phyloP scores from a whole-genome alignment of 2,888 invertebrate species.

The Drosophila helvetica region DNA sequence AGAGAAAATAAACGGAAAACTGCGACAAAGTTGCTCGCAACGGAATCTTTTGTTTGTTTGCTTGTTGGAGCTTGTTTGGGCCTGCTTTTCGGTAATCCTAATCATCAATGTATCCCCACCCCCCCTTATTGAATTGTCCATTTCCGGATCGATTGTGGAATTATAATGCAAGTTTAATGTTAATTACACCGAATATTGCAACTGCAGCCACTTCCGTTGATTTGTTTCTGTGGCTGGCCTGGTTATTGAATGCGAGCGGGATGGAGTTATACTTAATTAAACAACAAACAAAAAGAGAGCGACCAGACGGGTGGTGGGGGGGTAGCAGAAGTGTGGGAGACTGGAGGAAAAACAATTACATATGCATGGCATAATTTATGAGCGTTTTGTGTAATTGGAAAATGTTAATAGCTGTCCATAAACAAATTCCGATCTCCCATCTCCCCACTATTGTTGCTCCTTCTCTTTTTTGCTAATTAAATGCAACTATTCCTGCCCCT shows the following conservation, averaged over 20 bases:
- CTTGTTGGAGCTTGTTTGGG: constrained; percentile 11
- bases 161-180: constrained; percentile 69
- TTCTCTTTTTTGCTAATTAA: constrained; percentile 65
- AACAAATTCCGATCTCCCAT: constrained; percentile 65
- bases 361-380: constrained; percentile 71
- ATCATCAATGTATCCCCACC: constrained; percentile 4
- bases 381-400: constrained; percentile 71
- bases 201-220: constrained; percentile 66
- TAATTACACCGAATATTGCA: constrained; percentile 67
- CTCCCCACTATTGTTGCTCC: constrained; percentile 16
- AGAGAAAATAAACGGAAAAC: constrained; percentile 6
- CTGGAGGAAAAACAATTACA: constrained; percentile 38
- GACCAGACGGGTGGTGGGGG: neutral
- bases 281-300: constrained; percentile 49
- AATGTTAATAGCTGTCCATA: constrained; percentile 65
- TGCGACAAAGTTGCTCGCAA: constrained; percentile 33
- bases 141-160: constrained; percentile 58
- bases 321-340: neutral
- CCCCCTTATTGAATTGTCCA: constrained; percentile 55
- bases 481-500: constrained; percentile 60
- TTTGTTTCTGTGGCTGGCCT: constrained; percentile 73
- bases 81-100: constrained; percentile 14
- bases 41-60: constrained; percentile 1
- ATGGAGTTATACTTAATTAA: constrained; percentile 65
- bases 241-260: constrained; percentile 24